Base-by-base conservation (phyloP, 92 coral and sea anemone species). In the Palythoa grandiflora region DNA sequence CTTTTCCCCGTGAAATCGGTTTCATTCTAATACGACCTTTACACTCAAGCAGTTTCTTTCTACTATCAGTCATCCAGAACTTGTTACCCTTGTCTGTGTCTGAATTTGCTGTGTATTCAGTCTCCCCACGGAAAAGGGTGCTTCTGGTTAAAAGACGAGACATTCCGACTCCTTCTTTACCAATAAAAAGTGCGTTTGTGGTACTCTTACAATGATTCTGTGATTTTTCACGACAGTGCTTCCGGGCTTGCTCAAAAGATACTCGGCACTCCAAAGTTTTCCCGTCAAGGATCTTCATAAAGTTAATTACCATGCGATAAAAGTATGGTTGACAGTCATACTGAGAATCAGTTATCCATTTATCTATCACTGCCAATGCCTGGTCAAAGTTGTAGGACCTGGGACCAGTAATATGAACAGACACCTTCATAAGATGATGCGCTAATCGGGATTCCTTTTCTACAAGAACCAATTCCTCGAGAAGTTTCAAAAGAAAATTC, bases 31-130 rank as follows among this genome's bases (percentile, higher is more conserved):
- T 91, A 47, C 98, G 77, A 20, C 98, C 98, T 52, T 85, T 89
- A 71, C 96, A 96, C 66, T 96, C 98, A 9, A 71, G 80, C n/a
- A 96, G 89, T 80, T 94, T 96, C 75, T 91, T 94, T 53, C 94
- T 92, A 47, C 84, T 84, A 59, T 85, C 79, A 38, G 84, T 78
- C 11, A 75, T 73, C 94, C 94, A 92, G 71, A 92, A 94, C 19
- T 84, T 84, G 0, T 75, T 36, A 2, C 87, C 91, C 28, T 80
- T 88, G 8, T 90, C 89, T 1, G 96, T 81, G 75, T 66, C 87
- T 9, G 55, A n/a, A n/a, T n/a, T 73, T 37, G 89, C 73, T 0
- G 77, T 72, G 68, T 96, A 94, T 13, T 88, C 95, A 0, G 83
- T 90, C 78, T 93, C 96, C 1, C 94, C 96, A 9, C 87, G 90